Evolutionary conservation across 1,140 invertebrate species (phyloP), one percentile per base, ranked within the genome.

Genomic region (Telenomus remus): DNA sequence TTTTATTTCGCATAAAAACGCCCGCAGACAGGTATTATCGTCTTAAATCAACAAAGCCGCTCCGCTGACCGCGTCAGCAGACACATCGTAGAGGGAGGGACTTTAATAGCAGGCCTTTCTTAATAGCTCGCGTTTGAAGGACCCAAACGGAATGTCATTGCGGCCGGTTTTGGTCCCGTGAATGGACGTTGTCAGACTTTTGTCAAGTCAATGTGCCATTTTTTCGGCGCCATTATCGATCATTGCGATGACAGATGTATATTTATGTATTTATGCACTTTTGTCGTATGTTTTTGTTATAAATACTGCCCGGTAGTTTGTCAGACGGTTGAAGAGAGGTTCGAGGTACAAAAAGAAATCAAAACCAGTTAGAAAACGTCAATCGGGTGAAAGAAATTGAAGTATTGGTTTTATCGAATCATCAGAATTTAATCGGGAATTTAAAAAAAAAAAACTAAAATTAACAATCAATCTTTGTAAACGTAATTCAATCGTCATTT

Each of bases 31-130:
- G 75, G 84, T 82, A 86, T 86, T 86, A 86, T 85, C 85, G 80
- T 82, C 82, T 86, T 84, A 82, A 86, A 86, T 84, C 84, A 86
- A 86, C 85, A 86, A 83, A 84, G 80, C 81, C 83, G 80, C 77
- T 80, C 72, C 73, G 79, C 70, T 72, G 74, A 70, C 72, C 72
- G 77, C 68, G 63, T 78, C 66, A 78, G 70, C 74, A 56, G 44
- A 51, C 43, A 55, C 48, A 66, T 66, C 65, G 69, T 64, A 59
- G 55, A 56, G 61, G 73, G 81, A 80, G 80, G 78, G 69, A 79
- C 80, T 83, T 85, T 85, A 86, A 86, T 86, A 84, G 81, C 77
- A 83, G 84, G 83, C 80, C 84, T 86, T 78, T 80, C 81, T 85
- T 85, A 85, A 86, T 86, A 83, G 83, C 81, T 81, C 74, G 76